Evolutionary conservation across 2,113 vertebrate genomes (phyloP).

Genomic region (Rhea pennata): DNA sequence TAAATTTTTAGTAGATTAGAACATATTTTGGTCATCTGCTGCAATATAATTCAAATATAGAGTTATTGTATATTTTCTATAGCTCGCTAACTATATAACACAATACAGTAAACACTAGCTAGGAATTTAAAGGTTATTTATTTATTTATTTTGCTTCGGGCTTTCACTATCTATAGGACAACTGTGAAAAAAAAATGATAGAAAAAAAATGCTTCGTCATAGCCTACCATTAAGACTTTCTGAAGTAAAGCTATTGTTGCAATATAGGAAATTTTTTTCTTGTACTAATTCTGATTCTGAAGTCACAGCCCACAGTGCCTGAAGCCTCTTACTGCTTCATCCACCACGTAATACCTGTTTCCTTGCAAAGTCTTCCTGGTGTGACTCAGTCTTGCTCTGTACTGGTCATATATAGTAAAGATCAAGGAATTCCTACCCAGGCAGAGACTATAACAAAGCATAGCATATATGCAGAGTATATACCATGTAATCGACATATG

Average conservation of each 20-base stretch:
- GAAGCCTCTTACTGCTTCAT: background rate
- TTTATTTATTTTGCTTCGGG: background rate
- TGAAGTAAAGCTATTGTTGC: background rate
- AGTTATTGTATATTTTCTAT: background rate
- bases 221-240: background rate
- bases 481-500: background rate
- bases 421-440: background rate
- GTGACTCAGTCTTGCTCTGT: background rate
- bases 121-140: background rate
- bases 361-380: background rate
- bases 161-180: background rate
- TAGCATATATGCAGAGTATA: too few relatives aligned
- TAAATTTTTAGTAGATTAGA: background rate
- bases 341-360: background rate
- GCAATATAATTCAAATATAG: background rate
- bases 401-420: background rate
- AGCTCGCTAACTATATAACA: background rate
- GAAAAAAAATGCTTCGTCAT: background rate
- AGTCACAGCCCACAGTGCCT: background rate
- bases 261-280: background rate
- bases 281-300: background rate
- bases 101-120: background rate
- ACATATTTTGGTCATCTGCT: background rate
- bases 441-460: background rate
- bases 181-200: background rate